Base-by-base conservation (phyloP, 2,113 vertebrate species). In the Carettochelys insculpta region DNA sequence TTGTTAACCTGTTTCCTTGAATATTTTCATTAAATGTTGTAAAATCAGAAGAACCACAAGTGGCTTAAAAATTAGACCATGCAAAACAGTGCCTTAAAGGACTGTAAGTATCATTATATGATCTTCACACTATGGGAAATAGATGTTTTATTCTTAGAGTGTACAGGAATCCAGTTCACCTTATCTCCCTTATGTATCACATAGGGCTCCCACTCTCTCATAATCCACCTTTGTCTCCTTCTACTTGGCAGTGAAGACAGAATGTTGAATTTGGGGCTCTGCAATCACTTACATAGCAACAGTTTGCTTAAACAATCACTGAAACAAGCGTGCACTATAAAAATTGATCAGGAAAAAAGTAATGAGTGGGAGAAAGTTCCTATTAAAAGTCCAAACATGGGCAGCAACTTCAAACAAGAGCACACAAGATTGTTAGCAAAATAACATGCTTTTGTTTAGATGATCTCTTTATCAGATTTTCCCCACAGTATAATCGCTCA, bases 61-160 rank as follows among this genome's bases (percentile, higher is more conserved):
- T 5, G 38, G 80, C 48, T 96, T 92, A 76, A 82, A 93, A 95
- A 89, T 77, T 78, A 89, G 34, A 3, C 14, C 45, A 38, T 8
- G 43, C 24, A 75, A n/a, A 75, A 45, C 41, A 25, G 13, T 29
- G 71, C 13, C 41, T 22, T 75, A 11, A 27, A 43, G 45, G 22
- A 75, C 25, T 52, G 27, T 54, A 77, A 27, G 77, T 82, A 86
- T 53, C 65, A 73, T 27, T 38, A 78, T 43, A 85, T 5, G 43
- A 61, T 76, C 65, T 81, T 92, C 56, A 27, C 1, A 50, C 8
- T 13, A 81, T 11, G 20, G 24, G 82, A 65, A 43, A n/a, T 38
- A 5, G 43, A 54, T 11, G 11, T 88, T 90, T 76, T 31, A 50
- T 20, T 90, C 81, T 29, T 77, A 68, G 85, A 73, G 89, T 24